Conservation (phyloP, 2,888 invertebrate genomes). For the Yponomeuta evonymella region DNA sequence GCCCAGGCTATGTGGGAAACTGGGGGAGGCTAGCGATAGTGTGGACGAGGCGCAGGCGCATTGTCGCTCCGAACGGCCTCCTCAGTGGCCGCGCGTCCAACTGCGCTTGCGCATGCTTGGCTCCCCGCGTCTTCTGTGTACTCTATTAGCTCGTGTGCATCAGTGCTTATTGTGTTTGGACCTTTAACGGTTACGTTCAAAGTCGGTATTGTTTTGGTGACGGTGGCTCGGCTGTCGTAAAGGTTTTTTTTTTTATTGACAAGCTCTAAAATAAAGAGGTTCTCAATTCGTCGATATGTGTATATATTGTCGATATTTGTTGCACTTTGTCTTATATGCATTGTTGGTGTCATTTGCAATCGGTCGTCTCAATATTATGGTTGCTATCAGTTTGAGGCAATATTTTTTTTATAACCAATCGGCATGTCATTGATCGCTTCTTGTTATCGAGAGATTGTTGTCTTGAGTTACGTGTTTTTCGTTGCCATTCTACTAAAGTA, state of each 20-base stretch:
- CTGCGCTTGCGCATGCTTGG: conserved; percentile 44
- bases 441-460: too few relatives aligned
- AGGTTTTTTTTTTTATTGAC: background rate
- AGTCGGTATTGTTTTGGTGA: background rate
- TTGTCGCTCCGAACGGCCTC: conserved; percentile 65
- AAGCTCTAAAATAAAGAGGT: too few relatives aligned
- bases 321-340: too few relatives aligned
- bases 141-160: background rate
- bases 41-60: conserved; percentile 48
- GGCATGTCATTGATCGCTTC: too few relatives aligned
- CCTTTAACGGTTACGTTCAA: background rate
- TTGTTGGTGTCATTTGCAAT: too few relatives aligned
- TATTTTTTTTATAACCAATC: too few relatives aligned
- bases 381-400: too few relatives aligned
- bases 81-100: conserved; percentile 59
- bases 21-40: conserved; percentile 52
- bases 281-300: too few relatives aligned
- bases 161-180: background rate
- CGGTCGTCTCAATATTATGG: too few relatives aligned
- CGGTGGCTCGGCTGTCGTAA: background rate
- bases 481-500: too few relatives aligned
- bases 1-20: conserved; percentile 52
- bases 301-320: too few relatives aligned
- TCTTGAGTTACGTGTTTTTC: too few relatives aligned
- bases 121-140: conserved; percentile 12